These are phyloP conservation scores for Percopsis omiscomaycus DNA, from an alignment of 2,797 vertebrate species.

Conservation along the genomic window DNA sequence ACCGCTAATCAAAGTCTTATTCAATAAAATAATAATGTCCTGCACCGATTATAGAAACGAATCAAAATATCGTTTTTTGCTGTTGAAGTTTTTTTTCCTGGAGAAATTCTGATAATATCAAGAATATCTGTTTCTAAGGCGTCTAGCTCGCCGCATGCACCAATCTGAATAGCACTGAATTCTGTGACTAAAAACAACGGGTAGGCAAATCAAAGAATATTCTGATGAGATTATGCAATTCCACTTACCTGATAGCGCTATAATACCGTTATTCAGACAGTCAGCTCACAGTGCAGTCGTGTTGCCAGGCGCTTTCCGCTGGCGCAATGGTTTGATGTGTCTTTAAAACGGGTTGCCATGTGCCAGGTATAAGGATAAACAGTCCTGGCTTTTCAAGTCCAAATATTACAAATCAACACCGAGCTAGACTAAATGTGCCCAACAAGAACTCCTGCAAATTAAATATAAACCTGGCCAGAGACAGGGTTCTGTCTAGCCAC, in stretches of 20 bases:
- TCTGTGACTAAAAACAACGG: constrained; percentile 16
- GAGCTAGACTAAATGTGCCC: rapidly evolving
- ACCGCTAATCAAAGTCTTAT: too few species aligned
- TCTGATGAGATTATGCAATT: not conserved
- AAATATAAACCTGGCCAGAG: too few species aligned
- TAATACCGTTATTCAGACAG: constrained; percentile 20
- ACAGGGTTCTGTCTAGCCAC: too few species aligned
- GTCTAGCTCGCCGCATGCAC: constrained; percentile 56
- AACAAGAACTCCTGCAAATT: rapidly evolving
- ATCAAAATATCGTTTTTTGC: not conserved
- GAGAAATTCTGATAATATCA: constrained; percentile 23
- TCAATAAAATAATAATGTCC: too few species aligned
- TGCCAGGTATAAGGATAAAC: constrained; percentile 41
- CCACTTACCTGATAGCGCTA: constrained; percentile 52
- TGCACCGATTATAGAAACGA: too few species aligned
- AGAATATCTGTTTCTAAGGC: constrained; percentile 42
- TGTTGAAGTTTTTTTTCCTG: not conserved
- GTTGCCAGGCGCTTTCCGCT: constrained; percentile 61
- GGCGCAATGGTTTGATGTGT: constrained; percentile 65
- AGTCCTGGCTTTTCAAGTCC: constrained; percentile 11
- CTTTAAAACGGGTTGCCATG: constrained; percentile 74
- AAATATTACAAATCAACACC: not conserved
- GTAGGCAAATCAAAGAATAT: not conserved
- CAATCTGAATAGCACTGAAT: constrained; percentile 29
- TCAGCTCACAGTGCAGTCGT: constrained; percentile 48